phyloP scores from a whole-genome alignment of 1,140 invertebrate genomes.

The Zaprionus ornatus region DNA sequence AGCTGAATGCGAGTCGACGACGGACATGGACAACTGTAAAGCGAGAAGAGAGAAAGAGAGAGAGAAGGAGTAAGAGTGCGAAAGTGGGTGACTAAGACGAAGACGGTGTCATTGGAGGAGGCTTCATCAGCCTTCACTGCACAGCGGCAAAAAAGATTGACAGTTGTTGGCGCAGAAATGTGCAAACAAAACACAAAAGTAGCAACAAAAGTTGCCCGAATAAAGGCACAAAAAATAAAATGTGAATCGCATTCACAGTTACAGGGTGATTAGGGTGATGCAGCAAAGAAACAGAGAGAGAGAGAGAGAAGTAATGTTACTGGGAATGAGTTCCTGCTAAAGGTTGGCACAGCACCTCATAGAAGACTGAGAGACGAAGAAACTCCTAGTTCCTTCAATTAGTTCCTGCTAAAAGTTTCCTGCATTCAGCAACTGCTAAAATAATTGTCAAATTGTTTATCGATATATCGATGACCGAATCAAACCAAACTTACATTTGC shows the following conservation, averaged over 20 bases:
- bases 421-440: no score
- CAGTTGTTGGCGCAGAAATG: conserved; percentile 80
- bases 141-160: conserved; percentile 65
- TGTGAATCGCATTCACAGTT: conserved; percentile 33
- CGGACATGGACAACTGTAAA: background rate
- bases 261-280: conserved; percentile 26
- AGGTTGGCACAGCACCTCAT: no score
- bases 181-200: conserved; percentile 71
- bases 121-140: conserved; percentile 56
- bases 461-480: no score
- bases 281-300: background rate
- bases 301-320: no score
- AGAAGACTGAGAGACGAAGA: no score
- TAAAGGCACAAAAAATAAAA: conserved; percentile 58
- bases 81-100: background rate
- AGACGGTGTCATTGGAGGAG: conserved; percentile 29
- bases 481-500: no score
- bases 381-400: no score
- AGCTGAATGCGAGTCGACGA: conserved; percentile 49
- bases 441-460: no score
- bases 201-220: conserved; percentile 72
- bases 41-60: background rate
- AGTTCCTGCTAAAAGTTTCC: no score
- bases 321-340: no score
- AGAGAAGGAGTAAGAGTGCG: background rate